These are phyloP conservation scores for Heliocidaris erythrogramma DNA, from an alignment of 35 echinoderm and acorn worm genomes.

Conservation along the genomic window DNA sequence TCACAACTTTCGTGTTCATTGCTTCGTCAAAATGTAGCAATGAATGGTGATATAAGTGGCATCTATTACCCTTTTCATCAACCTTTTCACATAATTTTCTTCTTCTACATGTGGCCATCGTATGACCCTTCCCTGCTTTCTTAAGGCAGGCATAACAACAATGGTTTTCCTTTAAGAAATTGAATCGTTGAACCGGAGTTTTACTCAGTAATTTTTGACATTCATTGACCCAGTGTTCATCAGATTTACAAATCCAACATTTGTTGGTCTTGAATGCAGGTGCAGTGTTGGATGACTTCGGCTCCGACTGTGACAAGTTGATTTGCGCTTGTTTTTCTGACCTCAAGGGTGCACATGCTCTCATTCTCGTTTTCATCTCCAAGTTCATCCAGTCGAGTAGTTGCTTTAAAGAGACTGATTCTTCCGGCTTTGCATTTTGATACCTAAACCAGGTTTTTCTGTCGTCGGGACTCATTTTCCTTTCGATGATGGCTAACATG, in stretches of 20 bases:
- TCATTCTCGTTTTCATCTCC: slow-evolving; percentile 61
- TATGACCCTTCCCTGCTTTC: slow-evolving; percentile 64
- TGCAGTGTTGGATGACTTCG: no score
- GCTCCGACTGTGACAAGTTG: no score
- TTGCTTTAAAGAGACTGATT: slow-evolving; percentile 24
- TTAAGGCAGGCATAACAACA: slow-evolving; percentile 61
- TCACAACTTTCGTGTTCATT: no score
- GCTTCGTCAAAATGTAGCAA: no score
- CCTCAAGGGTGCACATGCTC: slow-evolving; percentile 58
- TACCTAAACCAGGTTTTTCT: slow-evolving; percentile 54
- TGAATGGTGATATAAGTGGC: no score
- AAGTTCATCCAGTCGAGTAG: slow-evolving; percentile 45
- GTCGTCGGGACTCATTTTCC: no score
- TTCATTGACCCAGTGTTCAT: slow-evolving; percentile 56
- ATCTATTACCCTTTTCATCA: no score
- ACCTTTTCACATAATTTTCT: no score
- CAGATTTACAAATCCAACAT: slow-evolving; percentile 53
- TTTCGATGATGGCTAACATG: slow-evolving; percentile 63
- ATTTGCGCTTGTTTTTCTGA: no score
- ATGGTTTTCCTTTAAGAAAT: slow-evolving; percentile 52
- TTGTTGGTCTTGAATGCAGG: no score
- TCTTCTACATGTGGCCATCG: slow-evolving; percentile 54
- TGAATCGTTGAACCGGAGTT: not conserved
- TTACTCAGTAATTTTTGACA: slow-evolving; percentile 4
- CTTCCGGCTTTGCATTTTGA: slow-evolving; percentile 38